Conservation (phyloP, 1,140 invertebrate species). For the Lysiphlebus fabarum region DNA sequence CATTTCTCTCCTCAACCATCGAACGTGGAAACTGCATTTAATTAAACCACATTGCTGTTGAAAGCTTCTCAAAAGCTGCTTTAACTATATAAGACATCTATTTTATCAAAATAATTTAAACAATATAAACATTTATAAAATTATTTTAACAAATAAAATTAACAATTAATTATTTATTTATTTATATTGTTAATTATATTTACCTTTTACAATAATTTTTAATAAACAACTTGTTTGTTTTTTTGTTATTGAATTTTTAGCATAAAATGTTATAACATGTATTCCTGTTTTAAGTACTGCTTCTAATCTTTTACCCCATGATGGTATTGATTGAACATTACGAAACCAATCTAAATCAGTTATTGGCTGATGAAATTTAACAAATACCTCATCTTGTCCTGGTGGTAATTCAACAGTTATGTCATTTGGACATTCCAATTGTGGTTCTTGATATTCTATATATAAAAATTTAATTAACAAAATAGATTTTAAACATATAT, state of each 20-base stretch:
- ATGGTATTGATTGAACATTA: conserved; percentile 51
- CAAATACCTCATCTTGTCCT: conserved; percentile 47
- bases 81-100: too few relatives aligned
- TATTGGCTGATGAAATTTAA: conserved; percentile 51
- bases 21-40: too few relatives aligned
- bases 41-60: too few relatives aligned
- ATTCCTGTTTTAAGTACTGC: conserved; percentile 48
- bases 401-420: conserved; percentile 47
- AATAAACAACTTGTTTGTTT: conserved; percentile 50
- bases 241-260: conserved; percentile 51
- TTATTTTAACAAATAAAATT: neutral
- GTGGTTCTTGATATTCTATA: conserved; percentile 49
- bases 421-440: conserved; percentile 50
- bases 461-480: neutral
- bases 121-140: neutral
- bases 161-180: too few relatives aligned
- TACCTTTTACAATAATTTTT: conserved; percentile 48
- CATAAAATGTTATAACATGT: conserved; percentile 51
- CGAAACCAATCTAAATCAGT: conserved; percentile 56
- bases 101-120: too few relatives aligned
- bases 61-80: too few relatives aligned
- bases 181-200: conserved; percentile 21
- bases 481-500: too few relatives aligned
- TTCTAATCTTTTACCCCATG: conserved; percentile 51
- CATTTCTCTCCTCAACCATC: too few relatives aligned